Evolutionary conservation across 2,113 vertebrate species (phyloP).

Genomic region (Sakesphorus luctuosus): DNA sequence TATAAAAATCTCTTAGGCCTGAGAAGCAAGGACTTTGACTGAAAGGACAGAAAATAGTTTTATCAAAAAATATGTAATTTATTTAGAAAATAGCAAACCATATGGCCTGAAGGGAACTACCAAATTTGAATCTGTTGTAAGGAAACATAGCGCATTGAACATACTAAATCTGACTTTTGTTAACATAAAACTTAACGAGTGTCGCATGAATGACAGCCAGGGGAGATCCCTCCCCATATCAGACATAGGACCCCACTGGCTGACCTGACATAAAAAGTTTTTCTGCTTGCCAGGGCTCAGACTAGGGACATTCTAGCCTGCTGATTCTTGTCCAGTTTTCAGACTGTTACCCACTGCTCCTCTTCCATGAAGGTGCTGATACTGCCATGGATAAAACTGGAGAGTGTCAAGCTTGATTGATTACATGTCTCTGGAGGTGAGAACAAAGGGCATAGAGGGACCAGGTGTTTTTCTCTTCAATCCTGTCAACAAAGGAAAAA

Average conservation of each 20-base stretch:
- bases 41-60: not conserved
- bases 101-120: not conserved
- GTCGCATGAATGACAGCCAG: not conserved
- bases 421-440: not conserved
- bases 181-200: not conserved
- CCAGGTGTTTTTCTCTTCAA: not conserved
- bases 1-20: not conserved
- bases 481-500: accelerated
- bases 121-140: not conserved
- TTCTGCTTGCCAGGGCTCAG: not conserved
- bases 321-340: not conserved
- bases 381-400: not conserved
- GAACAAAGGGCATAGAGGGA: accelerated
- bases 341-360: accelerated
- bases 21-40: not conserved
- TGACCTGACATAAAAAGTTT: not conserved
- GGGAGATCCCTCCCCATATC: not conserved
- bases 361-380: accelerated
- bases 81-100: not conserved
- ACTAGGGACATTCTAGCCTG: not conserved
- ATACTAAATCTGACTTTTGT: not conserved
- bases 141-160: not conserved
- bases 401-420: not conserved
- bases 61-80: not conserved
- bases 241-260: not conserved